These are phyloP conservation scores for Thelaira solivaga DNA, from an alignment of 2,888 invertebrate genomes.

Conservation along the genomic window DNA sequence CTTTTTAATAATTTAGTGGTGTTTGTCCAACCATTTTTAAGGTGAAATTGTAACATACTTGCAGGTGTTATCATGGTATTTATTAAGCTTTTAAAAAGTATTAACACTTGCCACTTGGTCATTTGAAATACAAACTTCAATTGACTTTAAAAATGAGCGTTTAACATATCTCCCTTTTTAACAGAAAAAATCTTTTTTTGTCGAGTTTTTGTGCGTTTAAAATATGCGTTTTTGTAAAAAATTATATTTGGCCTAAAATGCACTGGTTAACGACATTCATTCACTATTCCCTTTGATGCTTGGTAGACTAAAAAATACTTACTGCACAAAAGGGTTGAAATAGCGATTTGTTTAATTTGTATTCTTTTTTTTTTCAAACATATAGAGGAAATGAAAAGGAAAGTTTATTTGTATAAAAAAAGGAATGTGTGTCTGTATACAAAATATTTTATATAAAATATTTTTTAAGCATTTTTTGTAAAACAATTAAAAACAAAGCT, in stretches of 20 bases:
- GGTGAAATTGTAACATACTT: not conserved
- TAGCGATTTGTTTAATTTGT: constrained; percentile 15
- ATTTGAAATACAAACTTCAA: constrained; percentile 25
- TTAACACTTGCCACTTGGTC: no score
- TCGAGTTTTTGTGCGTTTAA: constrained; percentile 30
- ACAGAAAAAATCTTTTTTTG: not conserved
- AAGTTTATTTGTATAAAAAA: constrained; percentile 51
- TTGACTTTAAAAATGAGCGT: constrained; percentile 2
- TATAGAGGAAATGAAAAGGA: constrained; percentile 52
- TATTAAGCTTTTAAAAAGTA: not conserved
- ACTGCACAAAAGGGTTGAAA: constrained; percentile 30
- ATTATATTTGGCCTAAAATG: constrained; percentile 8
- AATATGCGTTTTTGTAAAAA: constrained; percentile 38
- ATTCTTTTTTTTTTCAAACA: not conserved
- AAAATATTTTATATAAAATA: constrained; percentile 20
- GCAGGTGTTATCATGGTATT: constrained; percentile 9
- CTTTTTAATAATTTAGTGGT: no score
- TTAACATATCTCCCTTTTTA: not conserved
- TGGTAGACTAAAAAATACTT: not conserved
- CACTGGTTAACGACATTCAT: constrained; percentile 43
- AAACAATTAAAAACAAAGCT: not conserved
- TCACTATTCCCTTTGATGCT: constrained; percentile 7
- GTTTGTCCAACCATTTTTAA: no score
- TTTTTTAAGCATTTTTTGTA: constrained; percentile 21
- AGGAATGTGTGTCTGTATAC: not conserved